Conservation (phyloP, 2,113 vertebrate species). For the Alaudala cheleensis region DNA sequence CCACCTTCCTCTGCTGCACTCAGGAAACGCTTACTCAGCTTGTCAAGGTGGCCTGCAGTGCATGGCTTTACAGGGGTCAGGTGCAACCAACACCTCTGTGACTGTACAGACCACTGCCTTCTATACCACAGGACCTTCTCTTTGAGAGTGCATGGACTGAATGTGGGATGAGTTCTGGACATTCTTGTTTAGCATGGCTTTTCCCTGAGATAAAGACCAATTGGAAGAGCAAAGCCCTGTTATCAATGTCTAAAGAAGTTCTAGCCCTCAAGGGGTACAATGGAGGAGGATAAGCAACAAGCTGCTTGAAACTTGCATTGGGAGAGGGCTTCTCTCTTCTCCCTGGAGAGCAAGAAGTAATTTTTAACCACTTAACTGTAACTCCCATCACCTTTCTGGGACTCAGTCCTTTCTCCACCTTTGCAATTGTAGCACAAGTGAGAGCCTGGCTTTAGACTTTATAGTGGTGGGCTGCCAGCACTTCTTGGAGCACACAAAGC, state of each 20-base stretch:
- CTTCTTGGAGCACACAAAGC: neutral
- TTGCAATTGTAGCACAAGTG: neutral
- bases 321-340: neutral
- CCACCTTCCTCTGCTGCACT: neutral
- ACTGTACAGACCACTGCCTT: neutral
- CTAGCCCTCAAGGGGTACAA: neutral
- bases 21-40: neutral
- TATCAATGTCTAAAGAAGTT: fast-evolving
- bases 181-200: neutral
- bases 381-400: neutral
- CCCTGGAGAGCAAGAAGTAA: neutral
- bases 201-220: neutral
- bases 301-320: neutral
- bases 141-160: neutral
- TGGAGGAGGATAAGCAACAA: neutral
- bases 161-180: neutral
- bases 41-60: neutral
- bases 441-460: neutral
- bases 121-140: neutral
- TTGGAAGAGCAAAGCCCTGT: neutral
- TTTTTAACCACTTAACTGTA: neutral
- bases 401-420: neutral
- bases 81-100: neutral
- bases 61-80: neutral
- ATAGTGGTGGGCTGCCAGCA: neutral